phyloP scores from a whole-genome alignment of 2,113 vertebrate species.

The Chaetura pelagica region DNA sequence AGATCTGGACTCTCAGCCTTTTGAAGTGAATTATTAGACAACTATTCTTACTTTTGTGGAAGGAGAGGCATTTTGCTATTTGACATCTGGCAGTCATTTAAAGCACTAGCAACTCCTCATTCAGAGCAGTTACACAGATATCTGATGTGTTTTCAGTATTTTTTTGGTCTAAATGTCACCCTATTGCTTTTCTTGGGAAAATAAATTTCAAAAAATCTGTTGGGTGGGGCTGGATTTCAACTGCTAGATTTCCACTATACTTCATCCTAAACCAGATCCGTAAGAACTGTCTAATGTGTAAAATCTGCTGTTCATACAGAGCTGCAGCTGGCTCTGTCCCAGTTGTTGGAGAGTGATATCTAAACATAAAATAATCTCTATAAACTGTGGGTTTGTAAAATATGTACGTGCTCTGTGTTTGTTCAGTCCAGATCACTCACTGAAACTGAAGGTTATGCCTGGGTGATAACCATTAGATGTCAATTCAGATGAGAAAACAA shows the following conservation, averaged over 20 bases:
- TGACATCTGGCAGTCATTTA: constrained; percentile 78
- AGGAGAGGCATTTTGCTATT: constrained; percentile 64
- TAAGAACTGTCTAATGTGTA: constrained; percentile 60
- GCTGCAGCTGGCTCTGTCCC: constrained; percentile 69
- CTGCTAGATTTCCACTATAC: constrained; percentile 46
- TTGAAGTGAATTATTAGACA: constrained; percentile 71
- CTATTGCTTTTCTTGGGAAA: constrained; percentile 40
- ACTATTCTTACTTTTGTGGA: constrained; percentile 39
- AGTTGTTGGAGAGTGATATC: constrained; percentile 73
- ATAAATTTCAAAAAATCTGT: not conserved
- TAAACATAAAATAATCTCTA: constrained; percentile 81
- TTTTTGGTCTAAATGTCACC: constrained; percentile 29
- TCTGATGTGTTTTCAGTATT: constrained; percentile 60
- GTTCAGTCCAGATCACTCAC: constrained; percentile 44
- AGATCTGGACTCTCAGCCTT: constrained; percentile 44
- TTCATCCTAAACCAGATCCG: constrained; percentile 32
- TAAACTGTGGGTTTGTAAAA: constrained; percentile 77
- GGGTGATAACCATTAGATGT: constrained; percentile 34
- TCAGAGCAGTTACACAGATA: constrained; percentile 45
- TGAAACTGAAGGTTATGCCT: constrained; percentile 41
- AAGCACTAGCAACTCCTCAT: constrained; percentile 56
- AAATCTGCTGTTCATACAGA: constrained; percentile 76
- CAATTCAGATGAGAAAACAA: not conserved
- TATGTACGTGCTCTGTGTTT: constrained; percentile 68
- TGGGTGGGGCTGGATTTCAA: constrained; percentile 16